Percentiles rank a stretch among this genome's conserved stretches.
These are phyloP conservation scores for Yponomeuta malinellus DNA, from an alignment of 2,888 invertebrate genomes.

Conservation along the genomic window DNA sequence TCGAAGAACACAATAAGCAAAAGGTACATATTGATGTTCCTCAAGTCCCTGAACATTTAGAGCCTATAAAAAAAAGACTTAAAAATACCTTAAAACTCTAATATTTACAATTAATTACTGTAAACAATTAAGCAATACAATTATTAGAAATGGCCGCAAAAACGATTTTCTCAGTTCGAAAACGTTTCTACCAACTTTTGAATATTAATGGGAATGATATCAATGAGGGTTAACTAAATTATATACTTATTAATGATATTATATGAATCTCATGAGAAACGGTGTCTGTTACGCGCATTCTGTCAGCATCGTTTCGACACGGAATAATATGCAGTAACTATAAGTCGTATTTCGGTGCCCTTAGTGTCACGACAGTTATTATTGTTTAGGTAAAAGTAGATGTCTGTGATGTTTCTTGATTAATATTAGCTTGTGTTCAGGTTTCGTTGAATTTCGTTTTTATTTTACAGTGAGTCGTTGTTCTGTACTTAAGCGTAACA, in stretches of 20 bases:
- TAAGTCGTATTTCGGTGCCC: background rate
- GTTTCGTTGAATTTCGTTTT: constrained; percentile 27
- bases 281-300: background rate
- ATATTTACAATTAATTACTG: background rate
- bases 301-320: too few species aligned
- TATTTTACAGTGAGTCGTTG: constrained; percentile 28
- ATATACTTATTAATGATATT: constrained; percentile 21
- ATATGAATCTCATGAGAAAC: constrained; percentile 46
- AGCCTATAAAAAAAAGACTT: background rate
- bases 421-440: constrained; percentile 38
- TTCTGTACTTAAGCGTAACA: constrained; percentile 19
- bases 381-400: constrained; percentile 49
- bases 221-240: background rate
- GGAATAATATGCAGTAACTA: too few species aligned
- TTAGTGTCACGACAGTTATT: constrained; percentile 33
- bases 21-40: background rate
- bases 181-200: background rate
- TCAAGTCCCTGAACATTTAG: background rate
- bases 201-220: background rate
- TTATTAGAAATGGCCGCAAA: background rate
- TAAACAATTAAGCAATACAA: background rate
- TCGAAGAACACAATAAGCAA: background rate
- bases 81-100: background rate
- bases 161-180: background rate
- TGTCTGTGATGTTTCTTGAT: constrained; percentile 65